These are phyloP conservation scores for Cathartes aura DNA, from an alignment of 2,113 vertebrate genomes.

Conservation along the genomic window DNA sequence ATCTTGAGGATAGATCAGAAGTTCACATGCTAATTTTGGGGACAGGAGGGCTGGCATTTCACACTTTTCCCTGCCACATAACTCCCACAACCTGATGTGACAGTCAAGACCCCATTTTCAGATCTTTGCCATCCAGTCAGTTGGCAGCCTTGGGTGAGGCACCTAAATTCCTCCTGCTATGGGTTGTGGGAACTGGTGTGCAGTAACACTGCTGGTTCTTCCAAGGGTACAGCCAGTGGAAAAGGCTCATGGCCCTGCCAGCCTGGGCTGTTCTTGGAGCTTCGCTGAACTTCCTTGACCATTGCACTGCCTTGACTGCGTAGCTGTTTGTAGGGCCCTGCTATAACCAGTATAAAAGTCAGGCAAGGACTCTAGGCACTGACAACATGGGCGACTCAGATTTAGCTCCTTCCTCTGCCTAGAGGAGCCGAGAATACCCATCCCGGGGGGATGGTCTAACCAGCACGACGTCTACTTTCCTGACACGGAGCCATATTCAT, in stretches of 20 bases:
- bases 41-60: neutral
- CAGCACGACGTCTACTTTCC: neutral
- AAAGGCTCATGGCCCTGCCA: neutral
- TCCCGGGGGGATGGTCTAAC: neutral
- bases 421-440: neutral
- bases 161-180: neutral
- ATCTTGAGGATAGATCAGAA: neutral
- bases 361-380: neutral
- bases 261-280: neutral
- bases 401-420: neutral
- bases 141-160: neutral
- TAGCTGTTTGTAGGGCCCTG: neutral
- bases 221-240: too few relatives aligned
- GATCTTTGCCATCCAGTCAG: neutral
- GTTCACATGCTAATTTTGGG: neutral
- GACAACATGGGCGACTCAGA: neutral
- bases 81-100: neutral
- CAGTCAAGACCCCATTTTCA: rapidly evolving
- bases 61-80: neutral
- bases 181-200: neutral
- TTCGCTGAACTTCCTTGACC: neutral
- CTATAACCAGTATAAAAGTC: neutral
- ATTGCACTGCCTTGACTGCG: too few relatives aligned
- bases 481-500: neutral
- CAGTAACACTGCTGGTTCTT: neutral